Conservation (phyloP, 1,140 invertebrate species). For the Tetramorium parvispinum region DNA sequence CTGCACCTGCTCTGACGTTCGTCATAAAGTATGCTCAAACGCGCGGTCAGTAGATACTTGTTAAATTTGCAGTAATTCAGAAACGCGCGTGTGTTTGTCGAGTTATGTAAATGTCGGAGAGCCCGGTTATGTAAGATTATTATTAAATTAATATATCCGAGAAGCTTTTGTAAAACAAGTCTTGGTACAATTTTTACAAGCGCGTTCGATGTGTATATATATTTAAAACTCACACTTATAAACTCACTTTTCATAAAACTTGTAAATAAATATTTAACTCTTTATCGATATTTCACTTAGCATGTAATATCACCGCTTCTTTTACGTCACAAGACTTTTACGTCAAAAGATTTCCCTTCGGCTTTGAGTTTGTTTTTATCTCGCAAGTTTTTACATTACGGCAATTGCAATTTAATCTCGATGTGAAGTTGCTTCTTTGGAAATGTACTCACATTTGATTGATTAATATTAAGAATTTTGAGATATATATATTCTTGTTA, state of each 20-base stretch:
- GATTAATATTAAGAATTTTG: not conserved
- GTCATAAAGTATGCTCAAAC: slow-evolving; percentile 34
- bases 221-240: not conserved
- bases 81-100: not conserved
- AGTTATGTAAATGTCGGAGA: slow-evolving; percentile 21
- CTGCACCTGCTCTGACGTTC: not conserved
- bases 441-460: slow-evolving; percentile 27
- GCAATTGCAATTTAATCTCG: slow-evolving; percentile 40
- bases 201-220: not conserved
- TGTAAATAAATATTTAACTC: slow-evolving; percentile 47
- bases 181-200: not conserved
- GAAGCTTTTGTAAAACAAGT: not conserved
- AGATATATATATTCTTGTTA: slow-evolving; percentile 14
- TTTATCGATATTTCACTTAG: slow-evolving; percentile 46
- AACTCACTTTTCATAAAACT: slow-evolving; percentile 24
- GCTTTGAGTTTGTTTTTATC: slow-evolving; percentile 46
- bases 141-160: not conserved
- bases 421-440: slow-evolving; percentile 37
- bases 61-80: slow-evolving; percentile 19
- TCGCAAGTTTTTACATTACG: slow-evolving; percentile 32
- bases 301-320: slow-evolving; percentile 53
- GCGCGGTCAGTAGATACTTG: slow-evolving; percentile 15
- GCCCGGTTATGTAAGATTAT: not conserved
- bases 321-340: slow-evolving; percentile 28
- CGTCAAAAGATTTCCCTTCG: slow-evolving; percentile 27